Evolutionary conservation across 92 coral and sea anemone species (phyloP), one percentile per base, ranked within the genome.

Genomic region (Micromussa lordhowensis): DNA sequence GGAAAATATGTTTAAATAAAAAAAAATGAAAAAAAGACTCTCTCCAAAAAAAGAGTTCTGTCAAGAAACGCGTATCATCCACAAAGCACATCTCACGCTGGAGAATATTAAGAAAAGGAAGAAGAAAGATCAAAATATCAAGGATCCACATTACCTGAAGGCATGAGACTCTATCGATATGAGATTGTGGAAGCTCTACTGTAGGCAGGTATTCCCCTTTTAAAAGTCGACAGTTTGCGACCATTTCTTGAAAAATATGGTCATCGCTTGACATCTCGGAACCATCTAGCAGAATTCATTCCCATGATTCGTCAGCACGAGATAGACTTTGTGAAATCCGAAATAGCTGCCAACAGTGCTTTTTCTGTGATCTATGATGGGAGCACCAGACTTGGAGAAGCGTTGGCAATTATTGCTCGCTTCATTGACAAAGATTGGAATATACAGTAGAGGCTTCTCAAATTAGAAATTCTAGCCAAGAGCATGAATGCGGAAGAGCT

Each of bases 331-430:
- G 38, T 35, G 38, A 35, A 35, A 35, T 35, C 38, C 38, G 38
- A 35, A 35, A 35, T 35, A 35, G 38, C 90, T 84, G 87, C 77
- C 59, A 83, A 71, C 83, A 78, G 75, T 88, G 94, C 40, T 53
- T 91, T 93, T 80, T 93, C 93, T 44, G 96, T 91, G 53, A 93
- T 93, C 32, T 93, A 91, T 77, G 94, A 87, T 91, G 90, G 96
- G 77, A 91, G 92, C 87, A 85, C 92, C 83, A 91, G 92, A 17
- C 90, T 93, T 83, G 92, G 93, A 30, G 93, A 93, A 75, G 93
- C 90, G 38, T 74, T 93, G 61, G 90, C 89, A 59, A 93, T 91
- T 85, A 77, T 91, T 14, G 91, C 91, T 38, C 92, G 92, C 55
- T 91, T 72, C 74, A 83, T 91, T 89, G 88, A 89, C 75, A 29